These are phyloP conservation scores for Tillus elongatus DNA, from an alignment of 2,888 invertebrate genomes.

Conservation along the genomic window DNA sequence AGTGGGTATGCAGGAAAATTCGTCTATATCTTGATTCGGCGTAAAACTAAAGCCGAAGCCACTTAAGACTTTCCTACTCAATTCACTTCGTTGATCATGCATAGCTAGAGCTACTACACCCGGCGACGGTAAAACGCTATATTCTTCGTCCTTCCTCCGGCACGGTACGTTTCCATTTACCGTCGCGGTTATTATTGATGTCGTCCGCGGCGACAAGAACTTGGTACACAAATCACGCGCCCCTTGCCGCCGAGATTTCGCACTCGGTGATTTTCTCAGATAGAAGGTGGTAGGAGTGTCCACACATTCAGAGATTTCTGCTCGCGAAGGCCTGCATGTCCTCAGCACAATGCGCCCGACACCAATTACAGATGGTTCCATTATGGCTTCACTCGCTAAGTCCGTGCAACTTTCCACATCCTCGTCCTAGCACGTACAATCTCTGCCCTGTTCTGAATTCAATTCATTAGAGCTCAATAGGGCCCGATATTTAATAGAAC, in stretches of 20 bases:
- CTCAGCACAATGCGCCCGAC: conserved; percentile 27
- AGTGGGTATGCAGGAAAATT: conserved; percentile 27
- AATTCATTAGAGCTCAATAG: conserved; percentile 23
- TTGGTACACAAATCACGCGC: conserved; percentile 30
- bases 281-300: conserved; percentile 27
- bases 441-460: conserved; percentile 21
- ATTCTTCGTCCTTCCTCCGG: conserved; percentile 21
- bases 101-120: conserved; percentile 15
- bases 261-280: not conserved
- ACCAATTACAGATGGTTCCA: conserved; percentile 24
- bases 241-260: conserved; percentile 16
- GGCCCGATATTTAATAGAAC: conserved; percentile 4
- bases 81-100: conserved; percentile 33
- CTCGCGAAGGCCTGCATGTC: conserved; percentile 23
- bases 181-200: conserved; percentile 27
- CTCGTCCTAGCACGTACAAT: conserved; percentile 26
- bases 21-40: conserved; percentile 31
- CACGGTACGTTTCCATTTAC: no score
- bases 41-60: conserved; percentile 35
- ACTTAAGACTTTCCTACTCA: conserved; percentile 34
- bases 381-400: conserved; percentile 14
- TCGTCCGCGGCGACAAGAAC: conserved; percentile 25
- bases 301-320: conserved; percentile 24
- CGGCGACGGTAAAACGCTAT: conserved; percentile 5
- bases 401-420: conserved; percentile 21